A percentile compares a stretch with the other conserved stretches of the same genome.
phyloP scores from a whole-genome alignment of 1,140 invertebrate genomes.

The Rhynchophorus ferrugineus region DNA sequence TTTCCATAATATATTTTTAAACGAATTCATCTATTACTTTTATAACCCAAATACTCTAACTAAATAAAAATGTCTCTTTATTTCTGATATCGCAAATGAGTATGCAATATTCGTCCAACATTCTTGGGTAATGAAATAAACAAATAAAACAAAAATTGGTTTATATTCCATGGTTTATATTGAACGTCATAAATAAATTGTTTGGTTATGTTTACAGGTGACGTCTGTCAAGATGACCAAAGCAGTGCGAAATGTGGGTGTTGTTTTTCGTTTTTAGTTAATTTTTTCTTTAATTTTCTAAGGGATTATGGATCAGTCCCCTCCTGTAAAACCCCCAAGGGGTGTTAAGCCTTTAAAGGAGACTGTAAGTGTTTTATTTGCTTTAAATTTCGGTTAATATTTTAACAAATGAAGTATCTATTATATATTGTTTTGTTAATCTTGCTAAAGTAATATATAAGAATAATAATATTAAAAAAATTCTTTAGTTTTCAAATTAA shows the following conservation, averaged over 20 bases:
- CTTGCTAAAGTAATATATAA: not conserved
- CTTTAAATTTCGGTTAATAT: slow-evolving; percentile 4
- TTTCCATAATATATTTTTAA: no score
- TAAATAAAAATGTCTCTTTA: no score
- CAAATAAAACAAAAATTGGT: no score
- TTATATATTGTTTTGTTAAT: not conserved
- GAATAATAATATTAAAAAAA: no score
- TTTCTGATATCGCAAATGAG: no score
- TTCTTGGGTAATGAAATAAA: no score
- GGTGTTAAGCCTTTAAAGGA: slow-evolving; percentile 75
- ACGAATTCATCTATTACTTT: no score
- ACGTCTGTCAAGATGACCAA: slow-evolving; percentile 8
- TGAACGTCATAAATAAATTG: slow-evolving; percentile 9
- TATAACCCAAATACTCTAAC: no score
- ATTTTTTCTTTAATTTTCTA: slow-evolving; percentile 1
- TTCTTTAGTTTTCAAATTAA: no score
- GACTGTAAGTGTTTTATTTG: slow-evolving; percentile 53
- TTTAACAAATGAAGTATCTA: slow-evolving; percentile 2
- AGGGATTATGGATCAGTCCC: slow-evolving; percentile 35
- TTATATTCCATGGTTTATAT: no score
- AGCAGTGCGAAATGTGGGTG: slow-evolving; percentile 14
- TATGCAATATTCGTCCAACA: no score
- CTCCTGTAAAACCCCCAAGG: slow-evolving; percentile 71
- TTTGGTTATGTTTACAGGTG: slow-evolving; percentile 10
- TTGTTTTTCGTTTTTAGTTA: slow-evolving; percentile 13